phyloP scores from a whole-genome alignment of 2,797 vertebrate species.

The Malurus splendens region DNA sequence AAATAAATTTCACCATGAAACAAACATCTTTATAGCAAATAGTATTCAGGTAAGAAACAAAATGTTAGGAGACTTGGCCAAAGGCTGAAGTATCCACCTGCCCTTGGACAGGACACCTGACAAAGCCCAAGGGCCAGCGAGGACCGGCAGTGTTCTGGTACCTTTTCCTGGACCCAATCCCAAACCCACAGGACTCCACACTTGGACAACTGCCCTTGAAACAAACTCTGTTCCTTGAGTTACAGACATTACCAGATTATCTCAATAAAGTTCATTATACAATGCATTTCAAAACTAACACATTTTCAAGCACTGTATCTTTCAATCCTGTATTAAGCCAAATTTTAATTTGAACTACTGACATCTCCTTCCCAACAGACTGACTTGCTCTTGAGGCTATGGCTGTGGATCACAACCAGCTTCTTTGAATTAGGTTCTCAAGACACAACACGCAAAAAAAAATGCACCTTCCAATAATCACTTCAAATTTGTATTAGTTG shows the following conservation, averaged over 20 bases:
- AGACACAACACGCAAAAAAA: background rate
- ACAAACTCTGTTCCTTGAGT: background rate
- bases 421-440: background rate
- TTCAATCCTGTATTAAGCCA: background rate
- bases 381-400: background rate
- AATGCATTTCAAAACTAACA: background rate
- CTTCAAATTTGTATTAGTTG: background rate
- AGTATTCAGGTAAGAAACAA: background rate
- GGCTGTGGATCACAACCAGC: background rate
- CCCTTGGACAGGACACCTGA: background rate
- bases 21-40: background rate
- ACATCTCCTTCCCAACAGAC: background rate
- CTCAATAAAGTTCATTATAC: background rate
- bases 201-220: background rate
- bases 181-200: background rate
- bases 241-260: background rate
- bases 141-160: background rate
- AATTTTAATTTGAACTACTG: slow-evolving; percentile 11
- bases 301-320: background rate
- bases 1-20: background rate
- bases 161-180: background rate
- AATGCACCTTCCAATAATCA: background rate
- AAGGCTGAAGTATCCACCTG: background rate
- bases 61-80: background rate
- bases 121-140: accelerated